Conservation (phyloP, 2,113 vertebrate genomes). For the Microcebus ravelobensis region DNA sequence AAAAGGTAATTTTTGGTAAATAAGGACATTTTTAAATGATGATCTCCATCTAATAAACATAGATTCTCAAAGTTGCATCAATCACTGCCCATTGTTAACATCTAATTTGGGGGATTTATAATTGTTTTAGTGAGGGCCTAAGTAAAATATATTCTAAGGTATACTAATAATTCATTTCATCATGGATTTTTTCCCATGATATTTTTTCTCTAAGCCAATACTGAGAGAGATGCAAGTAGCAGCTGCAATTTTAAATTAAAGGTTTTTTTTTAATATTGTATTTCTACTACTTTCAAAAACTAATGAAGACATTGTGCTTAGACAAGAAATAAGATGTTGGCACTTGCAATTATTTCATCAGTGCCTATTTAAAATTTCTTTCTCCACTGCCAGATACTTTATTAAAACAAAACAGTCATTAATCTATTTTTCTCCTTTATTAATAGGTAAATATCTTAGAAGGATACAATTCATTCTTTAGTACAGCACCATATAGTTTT, state of each 20-base stretch:
- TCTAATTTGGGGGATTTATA: not conserved
- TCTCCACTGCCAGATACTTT: not conserved
- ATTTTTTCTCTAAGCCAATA: not conserved
- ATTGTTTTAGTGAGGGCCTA: not conserved
- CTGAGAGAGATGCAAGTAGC: not conserved
- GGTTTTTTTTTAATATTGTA: not conserved
- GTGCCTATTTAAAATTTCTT: conserved; percentile 10
- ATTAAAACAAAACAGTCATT: not conserved
- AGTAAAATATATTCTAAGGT: not conserved
- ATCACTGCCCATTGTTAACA: not conserved
- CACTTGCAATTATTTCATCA: not conserved
- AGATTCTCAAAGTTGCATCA: not conserved
- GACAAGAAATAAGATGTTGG: not conserved
- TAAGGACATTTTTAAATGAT: not conserved
- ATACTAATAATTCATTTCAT: conserved; percentile 23
- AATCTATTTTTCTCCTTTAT: not conserved
- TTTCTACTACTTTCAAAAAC: not conserved
- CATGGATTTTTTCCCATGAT: not conserved
- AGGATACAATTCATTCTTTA: not conserved
- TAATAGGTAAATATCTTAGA: not conserved
- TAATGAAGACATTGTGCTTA: not conserved
- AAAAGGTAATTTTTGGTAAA: not conserved
- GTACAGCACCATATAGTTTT: not conserved
- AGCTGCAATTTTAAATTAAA: conserved; percentile 8
- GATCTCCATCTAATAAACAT: not conserved